A percentile compares a stretch with the other conserved stretches of the same genome.
Evolutionary conservation across 2,888 invertebrate genomes (phyloP).

Genomic region (Diplolepis rosae): DNA sequence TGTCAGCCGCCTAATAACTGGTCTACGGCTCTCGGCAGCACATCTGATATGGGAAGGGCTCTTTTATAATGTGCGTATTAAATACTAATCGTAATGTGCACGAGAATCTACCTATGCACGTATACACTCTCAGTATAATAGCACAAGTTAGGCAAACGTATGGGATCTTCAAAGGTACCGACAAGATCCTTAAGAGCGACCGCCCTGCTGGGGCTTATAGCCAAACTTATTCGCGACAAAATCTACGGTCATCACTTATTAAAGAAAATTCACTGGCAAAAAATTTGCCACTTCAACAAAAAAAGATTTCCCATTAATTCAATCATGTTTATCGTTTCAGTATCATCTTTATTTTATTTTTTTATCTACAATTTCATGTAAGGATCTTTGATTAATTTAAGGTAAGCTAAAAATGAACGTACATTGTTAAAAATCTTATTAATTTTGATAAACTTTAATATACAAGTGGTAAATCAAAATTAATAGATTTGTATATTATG

Average conservation of each 20-base stretch:
- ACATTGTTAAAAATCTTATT: no score
- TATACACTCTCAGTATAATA: conserved; percentile 49
- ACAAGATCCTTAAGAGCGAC: conserved; percentile 44
- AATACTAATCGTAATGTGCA: conserved; percentile 70
- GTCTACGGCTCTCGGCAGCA: conserved; percentile 59
- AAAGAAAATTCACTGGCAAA: background rate
- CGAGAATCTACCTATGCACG: conserved; percentile 44
- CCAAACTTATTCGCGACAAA: conserved; percentile 44
- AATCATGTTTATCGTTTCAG: no score
- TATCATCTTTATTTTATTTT: no score
- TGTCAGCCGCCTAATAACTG: conserved; percentile 72
- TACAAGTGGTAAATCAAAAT: no score
- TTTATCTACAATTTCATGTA: no score
- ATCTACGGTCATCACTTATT: conserved; percentile 45
- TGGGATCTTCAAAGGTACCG: conserved; percentile 60
- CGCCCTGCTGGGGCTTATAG: conserved; percentile 40
- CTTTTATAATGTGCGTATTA: conserved; percentile 70
- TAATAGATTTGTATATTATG: no score
- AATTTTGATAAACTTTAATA: no score
- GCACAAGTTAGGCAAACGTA: conserved; percentile 51
- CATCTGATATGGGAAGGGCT: conserved; percentile 70
- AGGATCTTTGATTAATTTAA: no score
- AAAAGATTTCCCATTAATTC: background rate
- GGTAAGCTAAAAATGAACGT: no score
- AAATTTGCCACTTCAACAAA: background rate